Conservation (phyloP, 2,888 invertebrate species). For the Villa cingulata region DNA sequence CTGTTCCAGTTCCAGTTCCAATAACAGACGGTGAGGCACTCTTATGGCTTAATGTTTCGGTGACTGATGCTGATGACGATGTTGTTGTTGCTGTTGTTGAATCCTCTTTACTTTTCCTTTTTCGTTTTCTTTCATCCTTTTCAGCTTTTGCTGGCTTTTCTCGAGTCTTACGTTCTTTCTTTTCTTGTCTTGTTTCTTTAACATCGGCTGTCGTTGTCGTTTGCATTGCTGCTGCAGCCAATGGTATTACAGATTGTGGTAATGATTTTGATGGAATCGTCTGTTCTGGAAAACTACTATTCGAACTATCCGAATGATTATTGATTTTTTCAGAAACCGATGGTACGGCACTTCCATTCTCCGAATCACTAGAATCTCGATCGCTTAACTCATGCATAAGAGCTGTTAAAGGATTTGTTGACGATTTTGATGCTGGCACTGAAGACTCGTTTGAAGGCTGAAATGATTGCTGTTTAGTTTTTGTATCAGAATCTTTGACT, state of each 20-base stretch:
- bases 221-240: background rate
- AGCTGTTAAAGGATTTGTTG: conserved; percentile 17
- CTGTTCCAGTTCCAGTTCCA: conserved; percentile 8
- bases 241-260: conserved; percentile 9
- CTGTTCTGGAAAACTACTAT: conserved; percentile 33
- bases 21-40: conserved; percentile 22
- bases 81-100: conserved; percentile 29
- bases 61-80: too few relatives aligned
- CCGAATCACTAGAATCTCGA: conserved; percentile 26
- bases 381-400: conserved; percentile 24
- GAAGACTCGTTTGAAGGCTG: conserved; percentile 1
- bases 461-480: background rate
- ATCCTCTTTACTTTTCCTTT: conserved; percentile 46
- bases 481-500: conserved; percentile 12
- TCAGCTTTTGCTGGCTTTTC: conserved; percentile 38
- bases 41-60: conserved; percentile 15
- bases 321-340: conserved; percentile 4
- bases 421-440: conserved; percentile 9
- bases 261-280: background rate
- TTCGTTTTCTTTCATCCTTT: conserved; percentile 50
- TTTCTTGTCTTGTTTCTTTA: conserved; percentile 39
- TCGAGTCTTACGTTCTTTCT: conserved; percentile 43
- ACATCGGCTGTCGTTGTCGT: background rate
- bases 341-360: conserved; percentile 19
- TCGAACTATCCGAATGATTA: conserved; percentile 30